Evolutionary conservation across 2,797 vertebrate genomes (phyloP).

Genomic region (Crocodylus rhombifer): DNA sequence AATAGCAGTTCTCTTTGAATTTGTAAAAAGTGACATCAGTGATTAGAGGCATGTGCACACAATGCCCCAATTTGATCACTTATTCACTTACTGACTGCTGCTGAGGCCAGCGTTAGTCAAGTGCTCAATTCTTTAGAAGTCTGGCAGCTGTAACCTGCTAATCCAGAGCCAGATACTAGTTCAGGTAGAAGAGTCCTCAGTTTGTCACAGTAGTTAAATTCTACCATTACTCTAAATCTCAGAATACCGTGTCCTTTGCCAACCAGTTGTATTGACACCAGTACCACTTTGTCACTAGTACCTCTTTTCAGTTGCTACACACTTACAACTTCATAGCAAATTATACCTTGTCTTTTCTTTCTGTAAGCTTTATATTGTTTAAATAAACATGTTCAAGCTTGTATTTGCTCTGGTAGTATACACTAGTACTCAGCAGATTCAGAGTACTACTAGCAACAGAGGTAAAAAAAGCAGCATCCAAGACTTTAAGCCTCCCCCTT

Average conservation of each 20-base stretch:
- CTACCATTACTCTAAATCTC: rapidly evolving
- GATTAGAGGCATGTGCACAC: too few species aligned
- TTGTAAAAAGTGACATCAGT: rapidly evolving
- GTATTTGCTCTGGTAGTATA: too few species aligned
- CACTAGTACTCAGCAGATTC: too few species aligned
- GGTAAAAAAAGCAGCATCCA: too few species aligned
- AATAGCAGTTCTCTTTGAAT: background rate
- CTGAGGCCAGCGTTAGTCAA: background rate
- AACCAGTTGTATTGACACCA: background rate
- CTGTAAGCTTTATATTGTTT: background rate
- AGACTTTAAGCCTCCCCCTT: too few species aligned
- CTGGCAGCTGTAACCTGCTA: background rate
- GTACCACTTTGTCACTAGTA: background rate
- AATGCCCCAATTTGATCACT: background rate
- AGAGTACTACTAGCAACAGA: too few species aligned
- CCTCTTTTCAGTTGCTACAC: rapidly evolving
- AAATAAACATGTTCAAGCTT: too few species aligned
- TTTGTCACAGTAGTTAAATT: background rate
- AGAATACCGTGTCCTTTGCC: too few species aligned
- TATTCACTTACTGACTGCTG: rapidly evolving
- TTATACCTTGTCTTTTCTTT: rapidly evolving
- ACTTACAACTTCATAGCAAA: background rate
- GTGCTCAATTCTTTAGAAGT: background rate
- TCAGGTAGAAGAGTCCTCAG: background rate
- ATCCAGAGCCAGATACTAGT: background rate